These are phyloP conservation scores for Hypena proboscidalis DNA, from an alignment of 2,888 invertebrate species.

Conservation along the genomic window DNA sequence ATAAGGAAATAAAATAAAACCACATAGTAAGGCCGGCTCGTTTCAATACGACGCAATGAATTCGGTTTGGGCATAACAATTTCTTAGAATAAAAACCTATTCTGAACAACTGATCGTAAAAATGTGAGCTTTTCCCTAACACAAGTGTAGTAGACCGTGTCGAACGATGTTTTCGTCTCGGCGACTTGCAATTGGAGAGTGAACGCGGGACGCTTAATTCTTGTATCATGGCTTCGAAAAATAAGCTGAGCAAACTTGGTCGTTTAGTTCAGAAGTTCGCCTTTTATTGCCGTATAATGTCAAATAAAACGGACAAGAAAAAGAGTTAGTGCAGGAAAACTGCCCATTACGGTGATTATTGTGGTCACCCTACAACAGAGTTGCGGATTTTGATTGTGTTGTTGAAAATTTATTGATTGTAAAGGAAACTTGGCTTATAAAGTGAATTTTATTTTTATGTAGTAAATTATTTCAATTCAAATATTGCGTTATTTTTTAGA, in stretches of 20 bases:
- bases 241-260: slow-evolving; percentile 49
- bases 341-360: slow-evolving; percentile 42
- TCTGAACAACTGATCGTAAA: slow-evolving; percentile 44
- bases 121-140: slow-evolving; percentile 35
- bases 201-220: slow-evolving; percentile 34
- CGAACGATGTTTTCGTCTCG: slow-evolving; percentile 59
- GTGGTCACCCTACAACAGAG: slow-evolving; percentile 12
- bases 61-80: slow-evolving; percentile 31
- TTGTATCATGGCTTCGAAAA: slow-evolving; percentile 47
- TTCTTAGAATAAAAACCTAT: slow-evolving; percentile 39
- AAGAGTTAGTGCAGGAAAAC: slow-evolving; percentile 46
- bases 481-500: too few relatives aligned
- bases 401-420: slow-evolving; percentile 12
- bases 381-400: slow-evolving; percentile 18
- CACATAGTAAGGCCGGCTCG: slow-evolving; percentile 15
- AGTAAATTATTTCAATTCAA: too few relatives aligned
- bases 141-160: slow-evolving; percentile 56
- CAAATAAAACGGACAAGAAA: slow-evolving; percentile 48
- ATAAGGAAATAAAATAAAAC: slow-evolving; percentile 15
- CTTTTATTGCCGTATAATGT: slow-evolving; percentile 64
- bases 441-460: too few relatives aligned
- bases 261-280: slow-evolving; percentile 56
- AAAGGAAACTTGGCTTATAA: neutral
- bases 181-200: slow-evolving; percentile 30
- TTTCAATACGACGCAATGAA: slow-evolving; percentile 36